Base-by-base conservation (phyloP, 2,113 vertebrate species). In the Geococcyx californianus region DNA sequence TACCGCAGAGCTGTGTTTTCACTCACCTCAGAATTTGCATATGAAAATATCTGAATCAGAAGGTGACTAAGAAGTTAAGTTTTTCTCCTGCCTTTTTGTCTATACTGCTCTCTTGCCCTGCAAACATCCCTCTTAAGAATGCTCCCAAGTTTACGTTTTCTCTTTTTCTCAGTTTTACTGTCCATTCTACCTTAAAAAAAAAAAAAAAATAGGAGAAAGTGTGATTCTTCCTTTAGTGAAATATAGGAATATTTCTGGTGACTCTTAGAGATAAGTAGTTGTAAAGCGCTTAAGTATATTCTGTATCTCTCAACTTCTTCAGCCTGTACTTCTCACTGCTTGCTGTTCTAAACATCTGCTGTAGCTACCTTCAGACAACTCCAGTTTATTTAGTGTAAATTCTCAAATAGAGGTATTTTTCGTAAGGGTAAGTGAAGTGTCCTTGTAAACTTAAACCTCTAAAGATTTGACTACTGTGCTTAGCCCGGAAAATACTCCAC, bases 1-100 rank as follows among this genome's bases (percentile, higher is more conserved):
- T 12, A 14, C 29, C 0, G 1, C 16, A 9, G 3, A 42, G 36
- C 52, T 42, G 13, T 0, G 0, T 26, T 51, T 70, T 55, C 47
- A 6, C 29, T 90, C 19, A 1, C 12, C 49, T 59, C 31, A n/a
- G 60, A 84, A 84, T 82, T 79, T 60, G 18, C 56, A 6, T 28
- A 12, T n/a, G 49, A 26, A 72, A 49, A 54, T 45, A 11, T 56
- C 33, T 19, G 11, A 52, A 40, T 12, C 16, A 6, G 36, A 82
- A 79, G 18, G 14, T 76, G 60, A 87, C 4, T 5, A n/a, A 80
- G 31, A 80, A 26, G 42, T 55, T 9, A 6, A 2, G 3, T 19
- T 85, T 80, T 56, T 51, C 55, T 70, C 13, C 1, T 52, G 13
- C 7, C 2, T 68, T 75, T 72, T 70, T 70, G 23, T 36, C 31